Conservation (phyloP, 2,797 vertebrate species). For the Pseudochirops corinnae region DNA sequence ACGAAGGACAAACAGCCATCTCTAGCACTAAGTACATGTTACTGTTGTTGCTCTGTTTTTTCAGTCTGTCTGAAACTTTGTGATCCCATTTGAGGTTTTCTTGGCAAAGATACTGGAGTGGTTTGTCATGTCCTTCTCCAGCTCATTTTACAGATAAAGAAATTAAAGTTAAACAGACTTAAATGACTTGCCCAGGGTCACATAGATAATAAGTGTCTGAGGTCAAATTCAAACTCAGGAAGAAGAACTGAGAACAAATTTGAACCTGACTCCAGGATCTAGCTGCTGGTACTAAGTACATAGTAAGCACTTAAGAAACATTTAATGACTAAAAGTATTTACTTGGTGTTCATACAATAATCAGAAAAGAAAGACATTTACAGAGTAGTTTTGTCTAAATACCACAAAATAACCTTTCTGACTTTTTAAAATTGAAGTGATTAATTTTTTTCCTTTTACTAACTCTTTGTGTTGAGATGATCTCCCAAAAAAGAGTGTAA, state of each 20-base stretch:
- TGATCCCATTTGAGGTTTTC: too few species aligned
- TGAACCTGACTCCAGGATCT: neutral
- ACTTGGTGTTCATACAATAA: neutral
- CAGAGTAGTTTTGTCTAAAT: neutral
- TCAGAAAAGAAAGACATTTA: neutral
- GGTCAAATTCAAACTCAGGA: neutral
- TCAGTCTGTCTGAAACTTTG: too few species aligned
- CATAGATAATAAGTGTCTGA: neutral
- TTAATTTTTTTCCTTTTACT: neutral
- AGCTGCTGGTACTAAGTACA: neutral
- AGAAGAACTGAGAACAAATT: too few species aligned
- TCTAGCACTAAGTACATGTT: neutral
- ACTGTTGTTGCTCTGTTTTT: too few species aligned
- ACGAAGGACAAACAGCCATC: too few species aligned
- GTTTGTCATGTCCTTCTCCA: too few species aligned
- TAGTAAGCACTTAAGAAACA: neutral
- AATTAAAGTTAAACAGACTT: too few species aligned
- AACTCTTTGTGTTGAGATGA: neutral
- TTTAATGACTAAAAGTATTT: neutral
- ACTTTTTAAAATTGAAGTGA: neutral
- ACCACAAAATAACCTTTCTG: neutral
- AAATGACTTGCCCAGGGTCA: neutral
- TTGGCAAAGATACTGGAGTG: too few species aligned
- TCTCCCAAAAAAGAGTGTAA: too few species aligned
- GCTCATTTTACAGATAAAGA: too few species aligned